Evolutionary conservation across 2,888 invertebrate genomes (phyloP).

Genomic region (Helicoverpa assulta): DNA sequence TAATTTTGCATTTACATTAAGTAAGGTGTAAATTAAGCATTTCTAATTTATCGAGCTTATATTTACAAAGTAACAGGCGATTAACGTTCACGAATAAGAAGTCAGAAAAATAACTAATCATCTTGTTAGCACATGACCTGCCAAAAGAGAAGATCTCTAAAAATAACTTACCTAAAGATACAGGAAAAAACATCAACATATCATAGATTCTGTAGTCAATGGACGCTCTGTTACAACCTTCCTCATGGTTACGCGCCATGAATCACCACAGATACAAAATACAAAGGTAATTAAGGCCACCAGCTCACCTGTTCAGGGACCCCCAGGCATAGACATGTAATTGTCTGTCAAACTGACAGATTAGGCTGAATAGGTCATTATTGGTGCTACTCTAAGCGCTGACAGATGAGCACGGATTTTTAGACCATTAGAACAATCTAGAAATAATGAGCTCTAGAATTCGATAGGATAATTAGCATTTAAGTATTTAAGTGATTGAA

Average conservation of each 20-base stretch:
- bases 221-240: slow-evolving; percentile 14
- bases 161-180: too few species aligned
- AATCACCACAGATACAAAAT: slow-evolving; percentile 52
- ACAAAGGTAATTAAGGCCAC: slow-evolving; percentile 61
- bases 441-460: slow-evolving; percentile 14
- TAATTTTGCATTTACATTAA: too few species aligned
- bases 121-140: too few species aligned
- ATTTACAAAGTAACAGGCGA: too few species aligned
- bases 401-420: slow-evolving; percentile 35
- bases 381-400: slow-evolving; percentile 39
- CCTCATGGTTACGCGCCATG: slow-evolving; percentile 7
- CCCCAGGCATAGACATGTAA: slow-evolving; percentile 52
- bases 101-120: too few species aligned
- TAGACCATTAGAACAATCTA: slow-evolving; percentile 7
- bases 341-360: slow-evolving; percentile 62
- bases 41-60: too few species aligned
- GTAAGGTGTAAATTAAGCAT: too few species aligned
- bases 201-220: neutral
- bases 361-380: slow-evolving; percentile 54
- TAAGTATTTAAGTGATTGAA: neutral
- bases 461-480: slow-evolving; percentile 16
- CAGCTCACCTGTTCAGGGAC: slow-evolving; percentile 59
- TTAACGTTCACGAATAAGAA: too few species aligned
- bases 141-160: too few species aligned
- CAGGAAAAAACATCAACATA: neutral